These are phyloP conservation scores for Scaptomyza montana DNA, from an alignment of 1,140 invertebrate genomes.

Conservation along the genomic window DNA sequence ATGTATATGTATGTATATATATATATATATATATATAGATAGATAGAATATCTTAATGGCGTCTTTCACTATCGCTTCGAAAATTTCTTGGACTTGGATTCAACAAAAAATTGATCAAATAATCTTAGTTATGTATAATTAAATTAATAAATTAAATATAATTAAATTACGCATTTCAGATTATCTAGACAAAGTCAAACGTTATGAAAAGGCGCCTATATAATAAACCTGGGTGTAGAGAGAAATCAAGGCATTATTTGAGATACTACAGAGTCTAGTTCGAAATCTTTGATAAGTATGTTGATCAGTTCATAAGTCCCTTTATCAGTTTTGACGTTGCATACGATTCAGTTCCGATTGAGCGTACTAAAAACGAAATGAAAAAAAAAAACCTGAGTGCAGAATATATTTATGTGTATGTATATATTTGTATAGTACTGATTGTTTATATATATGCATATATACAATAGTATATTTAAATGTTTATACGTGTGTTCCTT, in stretches of 20 bases:
- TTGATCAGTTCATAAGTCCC: conserved; percentile 1
- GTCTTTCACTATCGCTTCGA: too few species aligned
- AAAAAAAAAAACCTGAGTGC: too few species aligned
- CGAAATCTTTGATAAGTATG: background rate
- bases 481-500: conserved; percentile 7
- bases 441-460: background rate
- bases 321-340: conserved; percentile 18
- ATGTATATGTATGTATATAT: too few species aligned
- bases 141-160: too few species aligned
- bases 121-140: too few species aligned
- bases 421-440: conserved; percentile 7
- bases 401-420: too few species aligned
- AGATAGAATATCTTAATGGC: too few species aligned
- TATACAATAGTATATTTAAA: background rate
- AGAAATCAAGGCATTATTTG: background rate
- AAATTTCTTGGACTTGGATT: too few species aligned
- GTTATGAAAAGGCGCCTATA: background rate
- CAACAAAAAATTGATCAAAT: too few species aligned
- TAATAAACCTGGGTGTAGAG: too few species aligned
- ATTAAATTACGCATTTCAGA: background rate
- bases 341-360: conserved; percentile 15
- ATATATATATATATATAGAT: too few species aligned
- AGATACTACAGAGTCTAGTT: background rate
- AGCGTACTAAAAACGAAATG: background rate
- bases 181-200: background rate